Conservation (phyloP, 2,888 invertebrate genomes). For the Trichopria drosophilae region DNA sequence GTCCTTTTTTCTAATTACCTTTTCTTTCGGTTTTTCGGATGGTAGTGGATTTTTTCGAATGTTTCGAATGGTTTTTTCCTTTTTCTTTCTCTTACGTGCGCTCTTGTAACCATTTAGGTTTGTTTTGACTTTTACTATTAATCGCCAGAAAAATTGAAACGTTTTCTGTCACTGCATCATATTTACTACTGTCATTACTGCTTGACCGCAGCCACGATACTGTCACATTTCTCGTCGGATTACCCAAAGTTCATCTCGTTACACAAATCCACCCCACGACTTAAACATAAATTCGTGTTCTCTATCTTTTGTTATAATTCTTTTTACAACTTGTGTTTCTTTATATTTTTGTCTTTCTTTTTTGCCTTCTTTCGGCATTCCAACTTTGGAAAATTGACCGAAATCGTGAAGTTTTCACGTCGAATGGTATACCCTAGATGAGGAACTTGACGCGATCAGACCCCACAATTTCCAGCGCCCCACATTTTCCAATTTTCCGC, state of each 20-base stretch:
- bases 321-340: background rate
- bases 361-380: too few species aligned
- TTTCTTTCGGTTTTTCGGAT: too few species aligned
- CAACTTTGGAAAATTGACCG: too few species aligned
- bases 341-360: too few species aligned
- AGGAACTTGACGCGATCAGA: too few species aligned
- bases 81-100: conserved; percentile 36
- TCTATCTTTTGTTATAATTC: too few species aligned
- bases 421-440: too few species aligned
- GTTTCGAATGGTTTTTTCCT: too few species aligned
- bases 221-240: conserved; percentile 33
- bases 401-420: too few species aligned
- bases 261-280: background rate
- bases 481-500: conserved; percentile 5
- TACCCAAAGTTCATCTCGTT: conserved; percentile 11
- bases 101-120: conserved; percentile 37
- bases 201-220: conserved; percentile 30
- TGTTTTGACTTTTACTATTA: conserved; percentile 38
- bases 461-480: background rate
- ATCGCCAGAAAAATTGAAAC: conserved; percentile 39
- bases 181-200: conserved; percentile 30
- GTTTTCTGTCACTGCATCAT: conserved; percentile 27
- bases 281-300: too few species aligned
- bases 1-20: background rate
- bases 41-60: too few species aligned